Evolutionary conservation across 2,888 invertebrate species (phyloP), one percentile per base, ranked within the genome.

Genomic region (Agrochola macilenta): DNA sequence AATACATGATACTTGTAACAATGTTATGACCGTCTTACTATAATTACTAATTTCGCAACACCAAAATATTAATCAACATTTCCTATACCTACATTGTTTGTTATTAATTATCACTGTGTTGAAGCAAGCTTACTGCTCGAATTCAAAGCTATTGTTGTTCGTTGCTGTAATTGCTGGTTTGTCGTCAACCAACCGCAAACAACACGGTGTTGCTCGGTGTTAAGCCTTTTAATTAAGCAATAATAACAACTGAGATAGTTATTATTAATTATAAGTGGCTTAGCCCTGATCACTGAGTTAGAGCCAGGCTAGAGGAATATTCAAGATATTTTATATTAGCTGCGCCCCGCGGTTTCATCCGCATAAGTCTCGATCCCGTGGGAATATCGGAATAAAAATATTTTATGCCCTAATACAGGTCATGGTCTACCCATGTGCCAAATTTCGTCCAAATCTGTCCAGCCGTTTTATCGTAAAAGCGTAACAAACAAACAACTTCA

Each of bases 221-320:
- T 57, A 52, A 81, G 65, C 83, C 83, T 60, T 82, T 66, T 23
- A 61, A 66, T 82, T 70, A 70, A 77, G 35, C 43, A 61, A 26
- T 60, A 60, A 74, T 79, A 74, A 74, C 81, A 60, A 60, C 61
- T n/a, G 35, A 39, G 52, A n/a, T 65, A 23, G 64, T 81, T n/a
- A 30, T 17, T 35, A 23, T 30, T 52, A 61, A 79, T 77, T 73
- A 74, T 64, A 57, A 23, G 49, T n/a, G 39, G 57, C 49, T 79
- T 64, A 57, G 30, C 8, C n/a, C 5, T 69, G 69, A 63, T 79
- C 23, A 43, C 9, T 52, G 20, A 54, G 1, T 39, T 20, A 14
- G 1, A 20, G 4, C 20, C 20, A 46, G 12, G 30, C 3, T n/a
- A n/a, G n/a, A n/a, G n/a, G n/a, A 26, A 30, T 17, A 26, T 26